These are phyloP conservation scores for Anarhynchus alexandrinus DNA, from an alignment of 2,113 vertebrate species.

Conservation along the genomic window DNA sequence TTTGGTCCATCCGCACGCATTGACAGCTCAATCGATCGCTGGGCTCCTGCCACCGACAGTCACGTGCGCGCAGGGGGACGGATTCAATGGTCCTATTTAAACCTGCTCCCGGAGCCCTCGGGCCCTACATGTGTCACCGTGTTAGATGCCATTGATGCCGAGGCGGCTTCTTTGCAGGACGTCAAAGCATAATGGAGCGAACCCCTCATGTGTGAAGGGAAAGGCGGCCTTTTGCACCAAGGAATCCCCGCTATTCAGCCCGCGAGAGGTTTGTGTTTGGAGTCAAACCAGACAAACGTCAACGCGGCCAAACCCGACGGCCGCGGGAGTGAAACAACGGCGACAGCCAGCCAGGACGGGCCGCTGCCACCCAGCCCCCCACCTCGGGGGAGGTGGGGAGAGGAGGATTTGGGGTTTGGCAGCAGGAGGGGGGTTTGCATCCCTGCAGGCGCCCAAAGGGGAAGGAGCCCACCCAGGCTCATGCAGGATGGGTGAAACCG, in stretches of 20 bases:
- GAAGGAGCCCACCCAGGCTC: neutral
- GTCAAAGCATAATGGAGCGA: conserved; percentile 40
- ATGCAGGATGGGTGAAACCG: neutral
- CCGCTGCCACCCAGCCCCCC: neutral
- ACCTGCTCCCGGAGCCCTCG: neutral
- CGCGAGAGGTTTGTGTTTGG: neutral
- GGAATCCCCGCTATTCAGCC: conserved; percentile 17
- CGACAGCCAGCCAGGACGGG: neutral
- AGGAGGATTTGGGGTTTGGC: neutral
- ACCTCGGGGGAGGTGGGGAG: accelerated
- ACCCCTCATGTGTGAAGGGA: conserved; percentile 55
- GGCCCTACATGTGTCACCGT: conserved; percentile 19
- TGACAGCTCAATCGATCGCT: conserved; percentile 1
- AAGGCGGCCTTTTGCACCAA: neutral
- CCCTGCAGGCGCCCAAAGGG: neutral
- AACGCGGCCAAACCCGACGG: neutral
- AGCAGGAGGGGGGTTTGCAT: neutral
- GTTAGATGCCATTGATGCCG: conserved; percentile 16
- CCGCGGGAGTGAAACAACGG: accelerated
- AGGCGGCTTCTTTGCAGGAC: conserved; percentile 43
- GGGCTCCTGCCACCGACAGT: neutral
- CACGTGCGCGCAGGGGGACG: neutral
- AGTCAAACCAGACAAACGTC: neutral
- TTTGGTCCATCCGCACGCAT: neutral
- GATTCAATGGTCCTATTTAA: conserved; percentile 43